phyloP scores from a whole-genome alignment of 2,888 invertebrate genomes.

The Aspidiotus destructor region DNA sequence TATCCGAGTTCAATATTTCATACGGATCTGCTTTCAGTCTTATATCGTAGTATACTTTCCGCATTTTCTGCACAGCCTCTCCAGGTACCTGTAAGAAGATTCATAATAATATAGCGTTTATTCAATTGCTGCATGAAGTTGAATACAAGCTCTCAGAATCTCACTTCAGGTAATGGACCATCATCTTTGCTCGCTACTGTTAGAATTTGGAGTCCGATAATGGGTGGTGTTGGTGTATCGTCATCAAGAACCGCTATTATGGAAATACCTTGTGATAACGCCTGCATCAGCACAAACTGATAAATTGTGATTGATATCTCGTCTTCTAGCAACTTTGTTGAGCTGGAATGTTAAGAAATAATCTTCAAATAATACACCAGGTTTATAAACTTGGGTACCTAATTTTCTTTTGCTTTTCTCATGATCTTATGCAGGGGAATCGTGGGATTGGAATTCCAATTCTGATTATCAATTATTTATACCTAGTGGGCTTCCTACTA shows the following conservation, averaged over 20 bases:
- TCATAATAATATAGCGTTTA: too few relatives aligned
- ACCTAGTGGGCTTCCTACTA: too few relatives aligned
- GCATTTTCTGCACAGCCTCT: slow-evolving; percentile 19
- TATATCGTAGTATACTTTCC: slow-evolving; percentile 17
- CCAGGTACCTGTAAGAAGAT: slow-evolving; percentile 23
- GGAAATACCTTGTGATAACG: slow-evolving; percentile 23
- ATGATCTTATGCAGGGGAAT: too few relatives aligned
- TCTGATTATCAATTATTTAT: too few relatives aligned
- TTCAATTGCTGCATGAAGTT: too few relatives aligned
- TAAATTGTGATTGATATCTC: slow-evolving; percentile 26
- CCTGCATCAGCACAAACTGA: slow-evolving; percentile 16
- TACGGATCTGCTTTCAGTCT: slow-evolving; percentile 18
- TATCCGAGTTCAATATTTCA: slow-evolving; percentile 8
- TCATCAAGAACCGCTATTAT: slow-evolving; percentile 32
- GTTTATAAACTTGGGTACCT: too few relatives aligned
- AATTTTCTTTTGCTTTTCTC: too few relatives aligned
- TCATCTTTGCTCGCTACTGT: slow-evolving; percentile 27
- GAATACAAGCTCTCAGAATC: neutral
- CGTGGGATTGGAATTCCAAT: too few relatives aligned
- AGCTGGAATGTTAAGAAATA: slow-evolving; percentile 4
- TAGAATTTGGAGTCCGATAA: slow-evolving; percentile 29
- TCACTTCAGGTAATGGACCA: slow-evolving; percentile 29
- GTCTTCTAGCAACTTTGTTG: slow-evolving; percentile 30
- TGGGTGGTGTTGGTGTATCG: slow-evolving; percentile 15
- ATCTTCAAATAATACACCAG: neutral